phyloP scores from a whole-genome alignment of 2,888 invertebrate genomes.

The Oegoconia quadripuncta region DNA sequence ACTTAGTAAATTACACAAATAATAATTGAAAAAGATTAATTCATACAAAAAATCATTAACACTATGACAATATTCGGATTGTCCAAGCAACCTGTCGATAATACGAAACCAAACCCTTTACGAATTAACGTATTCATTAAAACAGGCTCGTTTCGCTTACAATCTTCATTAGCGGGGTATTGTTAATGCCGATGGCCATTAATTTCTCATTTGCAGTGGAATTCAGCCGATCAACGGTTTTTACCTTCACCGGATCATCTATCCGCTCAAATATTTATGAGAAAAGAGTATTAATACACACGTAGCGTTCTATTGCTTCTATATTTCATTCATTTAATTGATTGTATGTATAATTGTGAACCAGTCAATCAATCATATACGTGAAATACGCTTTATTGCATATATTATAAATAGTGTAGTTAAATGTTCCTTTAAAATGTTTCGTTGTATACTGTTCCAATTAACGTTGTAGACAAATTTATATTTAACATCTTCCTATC shows the following conservation, averaged over 20 bases:
- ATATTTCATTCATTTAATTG: too few relatives aligned
- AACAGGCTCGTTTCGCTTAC: slow-evolving; percentile 44
- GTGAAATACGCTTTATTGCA: too few relatives aligned
- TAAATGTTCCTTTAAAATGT: too few relatives aligned
- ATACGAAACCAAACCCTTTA: slow-evolving; percentile 45
- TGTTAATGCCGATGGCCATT: slow-evolving; percentile 64
- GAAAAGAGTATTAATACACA: slow-evolving; percentile 17
- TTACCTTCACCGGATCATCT: slow-evolving; percentile 23
- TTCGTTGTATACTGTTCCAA: too few relatives aligned
- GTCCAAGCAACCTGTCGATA: slow-evolving; percentile 24
- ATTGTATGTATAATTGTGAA: too few relatives aligned
- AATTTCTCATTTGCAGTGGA: slow-evolving; percentile 57
- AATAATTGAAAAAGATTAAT: too few relatives aligned
- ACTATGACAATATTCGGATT: not conserved
- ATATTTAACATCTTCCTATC: too few relatives aligned
- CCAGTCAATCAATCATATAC: too few relatives aligned
- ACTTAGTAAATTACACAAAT: too few relatives aligned
- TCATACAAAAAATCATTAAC: too few relatives aligned
- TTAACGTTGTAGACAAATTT: too few relatives aligned
- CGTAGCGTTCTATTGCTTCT: slow-evolving; percentile 13
- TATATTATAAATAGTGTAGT: too few relatives aligned
- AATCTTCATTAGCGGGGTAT: slow-evolving; percentile 61
- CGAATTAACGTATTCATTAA: slow-evolving; percentile 58
- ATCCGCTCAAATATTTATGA: slow-evolving; percentile 22
- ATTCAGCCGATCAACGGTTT: slow-evolving; percentile 34